Evolutionary conservation across 2,888 invertebrate species (phyloP), one percentile per base, ranked within the genome.

Genomic region (Microctonus brassicae): DNA sequence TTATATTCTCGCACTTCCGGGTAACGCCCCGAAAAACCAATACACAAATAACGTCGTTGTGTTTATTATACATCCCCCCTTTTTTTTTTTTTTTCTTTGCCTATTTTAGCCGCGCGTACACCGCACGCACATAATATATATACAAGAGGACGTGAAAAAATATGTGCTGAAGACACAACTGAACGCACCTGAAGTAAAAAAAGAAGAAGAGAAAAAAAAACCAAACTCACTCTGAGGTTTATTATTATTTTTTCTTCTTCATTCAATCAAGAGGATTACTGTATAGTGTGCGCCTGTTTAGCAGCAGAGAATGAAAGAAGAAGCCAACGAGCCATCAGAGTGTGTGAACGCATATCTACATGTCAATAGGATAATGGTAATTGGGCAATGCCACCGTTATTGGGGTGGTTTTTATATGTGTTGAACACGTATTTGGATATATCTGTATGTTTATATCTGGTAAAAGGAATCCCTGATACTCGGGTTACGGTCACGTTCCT

Each of bases 11-110:
- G 72, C 78, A 79, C 81, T 83, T 83, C 82, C 84, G 81, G 83
- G 84, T 80, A 75, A 80, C 86, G 81, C 86, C 86, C 84, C 79
- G 78, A 82, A 84, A 83, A 87, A 86, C 85, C 84, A 86, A 87
- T 86, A 87, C 82, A 86, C 86, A 86, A 87, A 86, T 85, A 86
- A 84, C 80, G 77, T 76, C 65, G 76, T 73, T 64, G 29, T 55
- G 69, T 36, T 29, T 17, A 52, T 5, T 42, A 11, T 42, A 3
- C n/a, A 3, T 7, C 17, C 17, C 17, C 17, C 7, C 17, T 7
- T 7, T 6, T 5, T n/a, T n/a, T n/a, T 42, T n/a, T n/a, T 42
- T 42, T 9, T 17, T 29, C 29, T 29, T 47, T 7, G 5, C n/a
- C 20, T 6, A 20, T 47, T 47, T 20, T 47, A 7, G 20, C 9